Evolutionary conservation across 2,113 vertebrate species (phyloP), one percentile per base, ranked within the genome.

Genomic region (Phodopus roborovskii): DNA sequence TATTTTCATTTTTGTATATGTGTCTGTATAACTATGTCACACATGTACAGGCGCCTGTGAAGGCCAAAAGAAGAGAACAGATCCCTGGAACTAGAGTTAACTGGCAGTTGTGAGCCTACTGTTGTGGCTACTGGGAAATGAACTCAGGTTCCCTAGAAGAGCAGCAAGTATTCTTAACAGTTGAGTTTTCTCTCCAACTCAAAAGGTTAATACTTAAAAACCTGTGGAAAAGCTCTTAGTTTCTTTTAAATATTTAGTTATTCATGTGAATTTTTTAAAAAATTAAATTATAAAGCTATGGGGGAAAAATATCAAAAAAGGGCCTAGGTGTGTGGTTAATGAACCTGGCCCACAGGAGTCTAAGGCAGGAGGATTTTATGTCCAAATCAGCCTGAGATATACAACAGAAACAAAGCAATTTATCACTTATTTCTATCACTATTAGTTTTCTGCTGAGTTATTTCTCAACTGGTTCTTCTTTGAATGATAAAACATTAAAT

Each of bases 401-500:
- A 36, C 36, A 50, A 45, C 8, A 20, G 50, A 86, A 50, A 70
- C 42, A 86, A 85, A 45, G 62, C 4, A 85, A 12, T 48, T 83
- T 48, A 85, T 85, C 83, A 68, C 22, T 85, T 48, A 48, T 85
- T 66, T 85, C 9, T 85, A 42, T 96, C 97, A 95, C 58, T 94
- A 1, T 97, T 73, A 93, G 60, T 96, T 86, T 92, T 93, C 68
- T 97, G 84, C 36, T 94, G 97, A 98, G 97, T 97, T 78, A 96
- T 97, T 98, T 98, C 16, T 96, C 90, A 92, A 96, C 83, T 94
- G 88, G 94, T 97, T 97, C 94, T 71, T 88, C 42, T 70, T n/a
- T 70, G 30, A 68, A 70, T 96, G 94, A 98, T 97, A 98, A 97
- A 98, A 96, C 97, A 97, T 83, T 97, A 97, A 96, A 56, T 91